These are phyloP conservation scores for Polyploca ridens DNA, from an alignment of 2,888 invertebrate species.

Conservation along the genomic window DNA sequence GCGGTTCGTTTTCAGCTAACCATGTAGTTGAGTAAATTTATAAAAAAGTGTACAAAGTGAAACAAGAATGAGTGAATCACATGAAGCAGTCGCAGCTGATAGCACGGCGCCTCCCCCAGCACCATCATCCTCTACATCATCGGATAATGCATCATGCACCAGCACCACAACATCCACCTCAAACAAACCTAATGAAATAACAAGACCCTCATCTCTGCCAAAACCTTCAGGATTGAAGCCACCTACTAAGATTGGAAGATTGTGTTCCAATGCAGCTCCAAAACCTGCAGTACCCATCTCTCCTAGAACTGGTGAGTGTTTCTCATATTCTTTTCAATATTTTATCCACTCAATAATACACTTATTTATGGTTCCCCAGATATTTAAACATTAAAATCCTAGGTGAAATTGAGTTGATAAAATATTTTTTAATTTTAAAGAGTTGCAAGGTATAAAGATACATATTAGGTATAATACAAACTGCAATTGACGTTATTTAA, in stretches of 20 bases:
- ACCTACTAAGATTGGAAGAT: constrained; percentile 87
- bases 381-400: neutral
- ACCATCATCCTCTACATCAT: constrained; percentile 62
- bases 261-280: constrained; percentile 86
- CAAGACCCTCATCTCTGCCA: constrained; percentile 69
- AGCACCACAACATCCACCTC: constrained; percentile 61
- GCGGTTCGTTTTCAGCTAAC: constrained; percentile 48
- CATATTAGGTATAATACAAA: constrained; percentile 25
- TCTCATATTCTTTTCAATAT: constrained; percentile 12
- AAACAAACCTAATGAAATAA: constrained; percentile 49
- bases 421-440: neutral
- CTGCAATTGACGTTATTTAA: constrained; percentile 36
- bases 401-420: neutral
- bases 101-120: constrained; percentile 48
- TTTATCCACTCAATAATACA: neutral
- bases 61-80: constrained; percentile 71
- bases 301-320: constrained; percentile 79
- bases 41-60: constrained; percentile 52
- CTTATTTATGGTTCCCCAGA: neutral
- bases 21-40: constrained; percentile 31
- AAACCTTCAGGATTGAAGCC: constrained; percentile 87
- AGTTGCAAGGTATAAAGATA: no score
- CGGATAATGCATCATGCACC: constrained; percentile 62
- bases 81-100: constrained; percentile 54
- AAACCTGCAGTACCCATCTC: constrained; percentile 88